Base-by-base conservation (phyloP, 2,113 vertebrate species). In the Dipodomys spectabilis region DNA sequence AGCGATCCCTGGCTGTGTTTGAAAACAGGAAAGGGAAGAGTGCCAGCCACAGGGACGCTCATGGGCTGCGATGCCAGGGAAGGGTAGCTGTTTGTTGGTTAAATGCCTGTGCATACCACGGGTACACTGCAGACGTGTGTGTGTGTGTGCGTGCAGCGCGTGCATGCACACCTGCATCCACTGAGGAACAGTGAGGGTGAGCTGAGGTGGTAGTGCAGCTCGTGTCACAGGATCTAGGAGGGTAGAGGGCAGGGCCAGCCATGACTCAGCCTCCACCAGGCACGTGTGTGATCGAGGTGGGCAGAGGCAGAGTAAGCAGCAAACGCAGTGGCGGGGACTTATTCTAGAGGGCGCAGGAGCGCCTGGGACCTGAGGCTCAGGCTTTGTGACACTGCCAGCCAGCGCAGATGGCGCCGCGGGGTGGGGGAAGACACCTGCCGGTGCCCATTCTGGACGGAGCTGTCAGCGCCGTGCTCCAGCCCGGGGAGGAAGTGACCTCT, bases 61-160 rank as follows among this genome's bases (percentile, higher is more conserved):
- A 2, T 18, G 5, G 39, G 2, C 39, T 39, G 39, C 39, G 39
- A 35, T 64, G 10, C 44, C 62, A 39, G 6, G 22, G 23, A 35
- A 49, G 9, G 7, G 39, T 30, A 30, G 23, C 49, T 28, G 25
- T 32, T 53, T 84, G 62, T 28, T 84, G 83, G 57, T 19, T 25
- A n/a, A 57, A 1, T 5, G 12, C 23, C 39, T 39, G 39, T 39
- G 5, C 3, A 11, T 0, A 13, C 45, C 6, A 1, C 77, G 32
- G 74, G 82, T 65, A 22, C 71, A 6, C 39, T 39, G 39, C 39
- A 39, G 39, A 39, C 5, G 39, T 39, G 39, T 39, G 39, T 0
- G 0, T 30, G 80, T 2, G 6, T 18, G 7, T 32, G 27, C n/a
- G 3, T 0, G 4, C 4, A 6, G n/a, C 16, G 1, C 7, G 6